Conservation (phyloP, 2,113 vertebrate species). For the Nycticryphes semicollaris region DNA sequence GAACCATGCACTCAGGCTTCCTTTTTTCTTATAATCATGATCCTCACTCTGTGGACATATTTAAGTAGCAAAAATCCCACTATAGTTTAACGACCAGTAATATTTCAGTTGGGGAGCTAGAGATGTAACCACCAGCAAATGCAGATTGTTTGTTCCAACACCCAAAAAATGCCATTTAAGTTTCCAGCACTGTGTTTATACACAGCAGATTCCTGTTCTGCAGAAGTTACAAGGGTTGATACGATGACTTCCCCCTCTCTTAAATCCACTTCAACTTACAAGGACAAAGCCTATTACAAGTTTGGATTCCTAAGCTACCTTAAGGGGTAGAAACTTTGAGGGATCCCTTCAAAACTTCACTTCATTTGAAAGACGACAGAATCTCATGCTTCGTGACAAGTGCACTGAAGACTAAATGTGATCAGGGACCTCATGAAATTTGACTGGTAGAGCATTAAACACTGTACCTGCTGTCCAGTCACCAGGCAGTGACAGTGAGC, state of each 20-base stretch:
- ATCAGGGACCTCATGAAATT: background rate
- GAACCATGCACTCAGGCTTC: background rate
- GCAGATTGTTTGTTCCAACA: background rate
- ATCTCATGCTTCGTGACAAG: background rate
- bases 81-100: background rate
- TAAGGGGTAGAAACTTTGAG: background rate
- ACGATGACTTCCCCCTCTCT: background rate
- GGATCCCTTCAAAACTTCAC: background rate
- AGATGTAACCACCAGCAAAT: background rate
- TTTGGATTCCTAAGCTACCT: background rate
- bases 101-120: background rate
- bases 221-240: background rate
- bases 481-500: conserved; percentile 87
- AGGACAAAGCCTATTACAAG: background rate
- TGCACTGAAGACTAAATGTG: background rate
- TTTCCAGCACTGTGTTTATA: background rate
- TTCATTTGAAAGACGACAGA: background rate
- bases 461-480: conserved; percentile 94
- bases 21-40: background rate
- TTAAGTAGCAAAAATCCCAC: background rate
- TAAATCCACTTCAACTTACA: background rate
- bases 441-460: background rate
- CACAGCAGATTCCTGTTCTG: background rate
- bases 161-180: background rate
- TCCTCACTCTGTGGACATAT: background rate